phyloP scores from a whole-genome alignment of 1,140 invertebrate species.

The Teleogryllus occipitalis region DNA sequence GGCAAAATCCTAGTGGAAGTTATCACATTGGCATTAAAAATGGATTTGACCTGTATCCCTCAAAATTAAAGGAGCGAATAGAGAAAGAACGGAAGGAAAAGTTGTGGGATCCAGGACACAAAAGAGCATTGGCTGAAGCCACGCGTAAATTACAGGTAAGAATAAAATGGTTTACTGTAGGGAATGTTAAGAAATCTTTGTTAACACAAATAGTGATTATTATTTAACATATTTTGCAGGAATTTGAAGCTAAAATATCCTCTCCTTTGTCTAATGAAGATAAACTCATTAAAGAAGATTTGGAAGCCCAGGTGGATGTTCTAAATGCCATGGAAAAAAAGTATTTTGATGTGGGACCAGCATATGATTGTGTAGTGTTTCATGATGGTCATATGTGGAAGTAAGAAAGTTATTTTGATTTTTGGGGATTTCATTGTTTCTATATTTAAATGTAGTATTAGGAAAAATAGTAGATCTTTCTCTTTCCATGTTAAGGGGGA shows the following conservation, averaged over 20 bases:
- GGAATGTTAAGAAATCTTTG: conserved; percentile 19
- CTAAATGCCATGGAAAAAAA: conserved; percentile 81
- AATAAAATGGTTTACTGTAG: conserved; percentile 9
- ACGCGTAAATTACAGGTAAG: conserved; percentile 56
- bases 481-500: no score
- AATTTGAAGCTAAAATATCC: conserved; percentile 38
- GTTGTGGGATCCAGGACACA: conserved; percentile 76
- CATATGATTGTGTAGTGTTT: conserved; percentile 90
- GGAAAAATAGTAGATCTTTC: no score
- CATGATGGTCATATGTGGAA: conserved; percentile 74
- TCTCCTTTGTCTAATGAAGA: conserved; percentile 53
- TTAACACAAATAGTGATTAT: conserved; percentile 3
- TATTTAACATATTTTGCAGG: conserved; percentile 27
- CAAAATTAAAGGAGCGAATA: conserved; percentile 73
- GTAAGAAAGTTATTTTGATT: conserved; percentile 36
- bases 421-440: no score
- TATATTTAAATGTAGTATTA: no score
- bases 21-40: conserved; percentile 82
- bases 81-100: conserved; percentile 73
- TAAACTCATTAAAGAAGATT: conserved; percentile 81
- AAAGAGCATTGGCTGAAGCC: conserved; percentile 66
- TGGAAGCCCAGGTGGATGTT: conserved; percentile 77
- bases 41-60: conserved; percentile 79
- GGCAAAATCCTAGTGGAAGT: conserved; percentile 74
- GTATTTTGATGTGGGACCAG: conserved; percentile 74